Percentiles rank a stretch among this genome's conserved stretches.
Conservation (phyloP, 35 echinoderm and acorn worm genomes). For the Nesometra sesokonis region DNA sequence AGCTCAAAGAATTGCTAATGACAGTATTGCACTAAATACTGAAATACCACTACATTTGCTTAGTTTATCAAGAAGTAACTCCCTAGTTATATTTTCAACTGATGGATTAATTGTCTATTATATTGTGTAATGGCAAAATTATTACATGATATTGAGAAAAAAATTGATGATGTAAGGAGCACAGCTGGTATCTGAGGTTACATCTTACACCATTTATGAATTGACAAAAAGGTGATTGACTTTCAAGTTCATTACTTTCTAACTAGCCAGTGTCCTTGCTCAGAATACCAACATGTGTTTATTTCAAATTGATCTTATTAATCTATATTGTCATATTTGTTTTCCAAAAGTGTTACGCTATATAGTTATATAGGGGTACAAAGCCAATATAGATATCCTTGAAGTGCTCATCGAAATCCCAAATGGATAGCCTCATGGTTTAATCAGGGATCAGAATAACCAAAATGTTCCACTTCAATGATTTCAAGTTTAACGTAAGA, state of each 20-base stretch:
- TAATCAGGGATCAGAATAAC: neutral
- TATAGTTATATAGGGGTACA: neutral
- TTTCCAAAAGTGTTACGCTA: neutral
- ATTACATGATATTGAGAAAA: no score
- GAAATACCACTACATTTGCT: no score
- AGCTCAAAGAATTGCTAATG: no score
- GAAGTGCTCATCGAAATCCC: neutral
- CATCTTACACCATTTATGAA: neutral
- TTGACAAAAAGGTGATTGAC: neutral
- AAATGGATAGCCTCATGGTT: neutral
- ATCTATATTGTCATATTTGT: neutral
- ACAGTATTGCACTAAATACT: no score
- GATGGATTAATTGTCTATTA: no score
- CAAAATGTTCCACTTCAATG: neutral
- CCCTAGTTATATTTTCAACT: no score
- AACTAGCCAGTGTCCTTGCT: neutral
- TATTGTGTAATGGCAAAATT: no score
- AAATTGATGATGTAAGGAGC: neutral
- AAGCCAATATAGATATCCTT: neutral
- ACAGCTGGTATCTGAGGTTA: neutral
- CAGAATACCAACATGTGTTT: neutral
- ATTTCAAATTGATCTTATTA: neutral
- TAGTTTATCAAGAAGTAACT: no score
- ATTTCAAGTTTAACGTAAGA: neutral
- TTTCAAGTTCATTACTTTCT: neutral